Conservation (phyloP, 2,113 vertebrate species). For the Pongo abelii region DNA sequence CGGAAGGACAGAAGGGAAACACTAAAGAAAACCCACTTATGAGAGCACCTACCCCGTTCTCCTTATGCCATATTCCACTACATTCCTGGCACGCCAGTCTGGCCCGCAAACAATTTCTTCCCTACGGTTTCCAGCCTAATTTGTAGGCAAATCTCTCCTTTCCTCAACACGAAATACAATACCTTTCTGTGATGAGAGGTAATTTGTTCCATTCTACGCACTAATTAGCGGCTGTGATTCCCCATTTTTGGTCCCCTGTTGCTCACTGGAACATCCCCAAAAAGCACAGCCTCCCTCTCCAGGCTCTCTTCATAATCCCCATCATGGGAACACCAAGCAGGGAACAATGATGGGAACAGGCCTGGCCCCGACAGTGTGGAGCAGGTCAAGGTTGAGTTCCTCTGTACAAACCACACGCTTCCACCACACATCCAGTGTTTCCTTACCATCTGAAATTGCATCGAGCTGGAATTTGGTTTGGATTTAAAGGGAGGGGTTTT, state of each 20-base stretch:
- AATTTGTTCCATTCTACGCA: conserved; percentile 63
- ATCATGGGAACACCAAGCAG: neutral
- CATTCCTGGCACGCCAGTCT: conserved; percentile 50
- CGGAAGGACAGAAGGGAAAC: neutral
- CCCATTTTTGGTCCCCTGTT: neutral
- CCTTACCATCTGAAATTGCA: conserved; percentile 57
- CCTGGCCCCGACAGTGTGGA: conserved; percentile 39
- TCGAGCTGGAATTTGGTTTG: conserved; percentile 39
- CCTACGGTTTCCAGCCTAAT: conserved; percentile 65
- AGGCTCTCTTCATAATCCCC: neutral
- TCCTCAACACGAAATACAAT: conserved; percentile 50
- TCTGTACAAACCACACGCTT: conserved; percentile 37
- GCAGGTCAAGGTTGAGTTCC: conserved; percentile 32
- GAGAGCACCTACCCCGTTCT: neutral
- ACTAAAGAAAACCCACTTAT: neutral
- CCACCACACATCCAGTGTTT: neutral
- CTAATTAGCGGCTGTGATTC: conserved; percentile 58
- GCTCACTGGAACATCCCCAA: conserved; percentile 5
- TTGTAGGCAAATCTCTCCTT: conserved; percentile 69
- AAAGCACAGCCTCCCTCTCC: neutral
- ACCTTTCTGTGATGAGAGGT: conserved; percentile 41
- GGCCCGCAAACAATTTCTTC: conserved; percentile 54
- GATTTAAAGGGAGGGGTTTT: conserved; percentile 39
- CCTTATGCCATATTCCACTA: neutral
- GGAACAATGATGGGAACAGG: conserved; percentile 3